Evolutionary conservation across 2,113 vertebrate genomes (phyloP), one percentile per base, ranked within the genome.

Genomic region (Ornithorhynchus anatinus): DNA sequence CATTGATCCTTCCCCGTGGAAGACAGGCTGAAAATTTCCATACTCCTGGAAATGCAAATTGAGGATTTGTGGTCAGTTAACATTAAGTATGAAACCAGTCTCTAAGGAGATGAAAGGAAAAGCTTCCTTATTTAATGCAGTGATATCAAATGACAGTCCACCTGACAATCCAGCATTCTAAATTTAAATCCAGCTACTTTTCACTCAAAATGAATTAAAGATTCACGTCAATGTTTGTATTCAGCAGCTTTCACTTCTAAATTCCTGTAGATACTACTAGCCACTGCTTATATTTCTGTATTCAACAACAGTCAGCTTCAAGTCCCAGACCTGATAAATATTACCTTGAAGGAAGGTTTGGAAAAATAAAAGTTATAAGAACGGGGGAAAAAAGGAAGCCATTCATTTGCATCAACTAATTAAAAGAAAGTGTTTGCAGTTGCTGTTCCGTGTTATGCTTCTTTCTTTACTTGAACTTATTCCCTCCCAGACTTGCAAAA

Each of bases 401-500:
- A 47, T 74, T 54, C 44, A 22, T 72, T 74, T 87, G 74, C 38
- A 56, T 38, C 32, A 7, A 3, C 38, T 77, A 43, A 63, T 27
- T 79, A 43, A 63, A 40, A 59, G 35, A 4, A 17, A 62, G 4
- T 2, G 22, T 44, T 67, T 79, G 31, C 58, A 38, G 17, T 22
- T 25, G 31, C 58, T 31, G 4, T 69, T 81, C 3, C 61, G 5
- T 42, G 13, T 38, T n/a, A 12, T 3, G 0, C 39, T 8, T 57
- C 13, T 22, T 25, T 54, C 6, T 12, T 64, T 69, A 53, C 22
- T 8, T 19, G 59, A 31, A 22, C 42, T 75, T 56, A 45, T 3
- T 66, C 2, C 4, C 33, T 6, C 59, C 51, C 31, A 22, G 4
- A 36, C 5, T 25, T 45, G 7, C 32, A n/a, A n/a, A n/a, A n/a